Conservation (phyloP, 2,797 vertebrate genomes). For the Hippoglossus hippoglossus region DNA sequence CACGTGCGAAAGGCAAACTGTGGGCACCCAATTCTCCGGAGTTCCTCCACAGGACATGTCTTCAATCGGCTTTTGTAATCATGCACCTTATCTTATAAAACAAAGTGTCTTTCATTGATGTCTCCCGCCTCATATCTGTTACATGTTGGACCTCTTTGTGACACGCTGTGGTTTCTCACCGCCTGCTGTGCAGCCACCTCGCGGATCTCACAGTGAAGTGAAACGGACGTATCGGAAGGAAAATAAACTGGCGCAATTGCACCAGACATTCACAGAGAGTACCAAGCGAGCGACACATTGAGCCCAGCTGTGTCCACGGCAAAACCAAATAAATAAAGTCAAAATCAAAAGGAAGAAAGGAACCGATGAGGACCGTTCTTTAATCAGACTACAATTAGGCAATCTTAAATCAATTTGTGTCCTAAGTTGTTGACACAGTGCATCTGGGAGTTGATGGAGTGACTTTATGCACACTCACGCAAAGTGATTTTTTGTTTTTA, state of each 20-base stretch:
- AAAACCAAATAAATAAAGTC: slow-evolving; percentile 84
- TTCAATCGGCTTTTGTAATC: too few relatives aligned
- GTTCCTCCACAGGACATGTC: too few relatives aligned
- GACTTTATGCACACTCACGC: slow-evolving; percentile 68
- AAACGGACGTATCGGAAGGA: slow-evolving; percentile 73
- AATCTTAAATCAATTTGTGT: slow-evolving; percentile 84
- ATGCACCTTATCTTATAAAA: too few relatives aligned
- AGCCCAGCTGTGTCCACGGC: slow-evolving; percentile 86
- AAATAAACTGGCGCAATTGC: slow-evolving; percentile 84
- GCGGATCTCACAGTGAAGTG: slow-evolving; percentile 53
- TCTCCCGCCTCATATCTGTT: slow-evolving; percentile 20
- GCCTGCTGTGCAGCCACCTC: slow-evolving; percentile 37
- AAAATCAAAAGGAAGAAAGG: slow-evolving; percentile 81
- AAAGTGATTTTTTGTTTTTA: slow-evolving; percentile 18
- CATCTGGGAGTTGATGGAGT: slow-evolving; percentile 76
- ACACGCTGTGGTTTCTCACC: slow-evolving; percentile 24
- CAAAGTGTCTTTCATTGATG: not conserved
- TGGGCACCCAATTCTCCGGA: too few relatives aligned
- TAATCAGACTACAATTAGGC: slow-evolving; percentile 83
- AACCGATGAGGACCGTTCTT: slow-evolving; percentile 70
- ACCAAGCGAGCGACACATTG: slow-evolving; percentile 82
- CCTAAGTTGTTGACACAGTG: slow-evolving; percentile 76
- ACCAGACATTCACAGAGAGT: slow-evolving; percentile 73
- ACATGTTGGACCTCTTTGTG: slow-evolving; percentile 16
- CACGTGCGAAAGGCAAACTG: too few relatives aligned